A percentile compares a stretch with the other conserved stretches of the same genome.
Evolutionary conservation across 92 coral and sea anemone species (phyloP).

Genomic region (Hydrozoanthus gracilis): DNA sequence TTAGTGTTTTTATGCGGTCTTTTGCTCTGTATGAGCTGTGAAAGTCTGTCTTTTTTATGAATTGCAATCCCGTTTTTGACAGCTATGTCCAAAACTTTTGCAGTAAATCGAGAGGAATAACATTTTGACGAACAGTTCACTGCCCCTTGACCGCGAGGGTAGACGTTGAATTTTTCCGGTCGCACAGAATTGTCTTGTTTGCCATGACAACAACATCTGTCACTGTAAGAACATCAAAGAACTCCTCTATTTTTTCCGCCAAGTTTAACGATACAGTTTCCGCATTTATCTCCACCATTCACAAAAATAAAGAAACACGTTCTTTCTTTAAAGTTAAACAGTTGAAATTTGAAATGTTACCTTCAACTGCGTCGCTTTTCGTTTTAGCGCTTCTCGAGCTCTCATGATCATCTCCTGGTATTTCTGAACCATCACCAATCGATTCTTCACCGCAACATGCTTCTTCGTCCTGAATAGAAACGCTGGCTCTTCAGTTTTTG

Average conservation of each 20-base stretch:
- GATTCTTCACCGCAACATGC: neutral
- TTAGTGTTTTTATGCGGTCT: too few species aligned
- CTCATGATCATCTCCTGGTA: neutral
- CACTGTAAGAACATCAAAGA: constrained; percentile 46
- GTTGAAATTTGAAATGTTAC: constrained; percentile 41
- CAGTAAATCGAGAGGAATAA: constrained; percentile 26
- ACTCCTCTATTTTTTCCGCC: constrained; percentile 49
- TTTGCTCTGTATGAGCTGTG: too few species aligned
- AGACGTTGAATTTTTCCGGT: constrained; percentile 5
- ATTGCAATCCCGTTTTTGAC: too few species aligned
- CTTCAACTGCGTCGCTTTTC: constrained; percentile 31
- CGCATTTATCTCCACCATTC: constrained; percentile 30
- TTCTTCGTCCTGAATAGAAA: too few species aligned
- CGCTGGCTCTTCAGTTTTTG: constrained; percentile 30
- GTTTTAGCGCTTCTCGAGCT: constrained; percentile 14
- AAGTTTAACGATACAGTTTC: constrained; percentile 27
- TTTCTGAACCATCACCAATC: neutral
- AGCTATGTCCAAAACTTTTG: neutral
- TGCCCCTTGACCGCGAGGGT: constrained; percentile 50
- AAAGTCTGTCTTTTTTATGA: too few species aligned
- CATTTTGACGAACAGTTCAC: constrained; percentile 33
- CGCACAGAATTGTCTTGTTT: neutral
- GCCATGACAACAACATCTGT: constrained; percentile 42
- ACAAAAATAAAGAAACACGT: constrained; percentile 41
- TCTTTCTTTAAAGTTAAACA: constrained; percentile 32